Percentiles rank a stretch among this genome's conserved stretches.
Conservation (phyloP, 2,888 invertebrate species). For the Cephus rjabovi region DNA sequence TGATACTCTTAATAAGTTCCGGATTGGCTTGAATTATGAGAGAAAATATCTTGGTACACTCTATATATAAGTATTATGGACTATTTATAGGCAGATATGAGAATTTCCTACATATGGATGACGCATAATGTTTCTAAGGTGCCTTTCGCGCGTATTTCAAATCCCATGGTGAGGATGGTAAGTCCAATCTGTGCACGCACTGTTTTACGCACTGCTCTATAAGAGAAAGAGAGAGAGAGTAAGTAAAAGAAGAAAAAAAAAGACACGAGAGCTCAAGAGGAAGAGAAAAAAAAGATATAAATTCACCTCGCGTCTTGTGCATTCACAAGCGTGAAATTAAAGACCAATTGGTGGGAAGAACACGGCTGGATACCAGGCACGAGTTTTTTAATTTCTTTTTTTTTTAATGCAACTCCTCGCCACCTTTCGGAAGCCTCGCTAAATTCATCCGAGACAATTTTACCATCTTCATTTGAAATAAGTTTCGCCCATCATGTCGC, state of each 20-base stretch:
- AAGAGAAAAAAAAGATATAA: conserved; percentile 29
- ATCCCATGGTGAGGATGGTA: background rate
- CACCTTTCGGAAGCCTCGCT: conserved; percentile 1
- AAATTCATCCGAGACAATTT: background rate
- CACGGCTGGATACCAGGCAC: conserved; percentile 15
- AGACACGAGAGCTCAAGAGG: background rate
- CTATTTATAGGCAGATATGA: background rate
- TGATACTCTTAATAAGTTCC: background rate
- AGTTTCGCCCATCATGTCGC: background rate
- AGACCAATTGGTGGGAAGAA: conserved; percentile 28
- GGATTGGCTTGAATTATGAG: background rate
- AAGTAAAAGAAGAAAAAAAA: background rate
- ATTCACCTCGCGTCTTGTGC: conserved; percentile 39
- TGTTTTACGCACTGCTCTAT: background rate
- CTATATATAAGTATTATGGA: background rate
- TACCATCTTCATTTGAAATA: background rate
- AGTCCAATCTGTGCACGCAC: conserved; percentile 5
- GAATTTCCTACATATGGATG: conserved; percentile 2
- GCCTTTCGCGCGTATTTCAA: background rate
- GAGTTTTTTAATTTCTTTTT: conserved; percentile 31
- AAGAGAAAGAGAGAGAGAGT: background rate
- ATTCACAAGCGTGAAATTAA: conserved; percentile 56
- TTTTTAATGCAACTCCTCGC: conserved; percentile 10
- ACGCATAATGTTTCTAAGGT: conserved; percentile 11
- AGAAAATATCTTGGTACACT: background rate